Conservation (phyloP, 2,113 vertebrate genomes). For the Megaleporinus macrocephalus region DNA sequence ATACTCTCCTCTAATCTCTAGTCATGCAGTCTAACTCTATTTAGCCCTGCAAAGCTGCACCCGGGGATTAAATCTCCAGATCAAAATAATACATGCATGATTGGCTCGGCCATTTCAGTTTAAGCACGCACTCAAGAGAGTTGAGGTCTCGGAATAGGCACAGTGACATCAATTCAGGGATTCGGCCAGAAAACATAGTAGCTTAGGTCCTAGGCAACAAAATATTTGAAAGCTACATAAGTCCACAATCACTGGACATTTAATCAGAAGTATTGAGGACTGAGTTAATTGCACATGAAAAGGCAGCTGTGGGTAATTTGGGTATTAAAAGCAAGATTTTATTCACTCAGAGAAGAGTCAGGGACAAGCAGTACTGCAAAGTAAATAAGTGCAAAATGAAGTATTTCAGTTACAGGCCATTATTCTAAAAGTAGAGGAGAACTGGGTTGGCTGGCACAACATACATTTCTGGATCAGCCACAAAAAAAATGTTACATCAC, state of each 20-base stretch:
- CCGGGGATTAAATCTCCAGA: not conserved
- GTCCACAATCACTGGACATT: not conserved
- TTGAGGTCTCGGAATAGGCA: not conserved
- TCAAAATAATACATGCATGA: constrained; percentile 11
- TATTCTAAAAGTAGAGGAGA: not conserved
- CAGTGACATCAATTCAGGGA: not conserved
- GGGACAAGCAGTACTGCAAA: not conserved
- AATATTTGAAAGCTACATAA: not conserved
- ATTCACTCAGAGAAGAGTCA: not conserved
- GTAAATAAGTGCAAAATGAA: not conserved
- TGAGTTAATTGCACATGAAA: not conserved
- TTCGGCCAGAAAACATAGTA: not conserved
- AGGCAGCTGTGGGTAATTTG: constrained; percentile 8
- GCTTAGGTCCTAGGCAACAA: not conserved
- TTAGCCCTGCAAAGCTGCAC: not conserved
- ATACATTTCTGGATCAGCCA: no score
- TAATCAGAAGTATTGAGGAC: not conserved
- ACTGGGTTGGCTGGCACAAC: not conserved
- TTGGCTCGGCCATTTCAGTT: not conserved
- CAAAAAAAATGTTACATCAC: no score
- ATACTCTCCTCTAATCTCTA: not conserved
- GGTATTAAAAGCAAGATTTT: not conserved
- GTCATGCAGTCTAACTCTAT: not conserved
- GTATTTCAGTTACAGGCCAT: not conserved
- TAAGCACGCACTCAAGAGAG: not conserved